Conservation (phyloP, 2,888 invertebrate species). For the Leptinotarsa tumamoca region DNA sequence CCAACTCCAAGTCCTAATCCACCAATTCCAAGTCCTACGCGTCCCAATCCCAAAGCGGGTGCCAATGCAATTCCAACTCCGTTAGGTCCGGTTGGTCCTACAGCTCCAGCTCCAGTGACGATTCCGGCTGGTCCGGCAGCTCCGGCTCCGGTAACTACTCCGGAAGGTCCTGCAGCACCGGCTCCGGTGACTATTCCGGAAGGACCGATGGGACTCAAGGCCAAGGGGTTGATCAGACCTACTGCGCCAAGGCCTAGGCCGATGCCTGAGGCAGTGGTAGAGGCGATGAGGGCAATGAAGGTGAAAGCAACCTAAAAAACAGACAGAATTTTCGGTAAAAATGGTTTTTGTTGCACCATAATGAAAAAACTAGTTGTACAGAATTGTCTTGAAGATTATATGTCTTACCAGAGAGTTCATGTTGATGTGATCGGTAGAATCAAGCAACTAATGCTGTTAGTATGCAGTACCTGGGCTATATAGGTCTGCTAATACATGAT, state of each 20-base stretch:
- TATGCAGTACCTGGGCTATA: background rate
- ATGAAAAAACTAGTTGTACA: no score
- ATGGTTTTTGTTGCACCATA: background rate
- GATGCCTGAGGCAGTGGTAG: constrained; percentile 30
- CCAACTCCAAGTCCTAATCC: constrained; percentile 20
- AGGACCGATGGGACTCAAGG: constrained; percentile 36
- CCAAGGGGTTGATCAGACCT: constrained; percentile 27
- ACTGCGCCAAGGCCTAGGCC: constrained; percentile 21
- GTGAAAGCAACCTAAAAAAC: constrained; percentile 2
- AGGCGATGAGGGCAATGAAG: constrained; percentile 27
- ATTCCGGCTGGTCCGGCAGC: constrained; percentile 43
- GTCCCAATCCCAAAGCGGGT: constrained; percentile 16
- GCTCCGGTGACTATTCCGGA: constrained; percentile 47
- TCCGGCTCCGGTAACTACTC: constrained; percentile 45
- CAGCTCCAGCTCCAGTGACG: constrained; percentile 42
- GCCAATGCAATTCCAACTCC: constrained; percentile 39
- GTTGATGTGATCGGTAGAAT: constrained; percentile 27
- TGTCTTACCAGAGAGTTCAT: constrained; percentile 40
- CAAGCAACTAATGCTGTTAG: constrained; percentile 34
- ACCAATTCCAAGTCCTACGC: constrained; percentile 32
- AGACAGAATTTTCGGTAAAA: background rate
- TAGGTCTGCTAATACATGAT: background rate
- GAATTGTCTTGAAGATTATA: background rate
- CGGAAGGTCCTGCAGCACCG: constrained; percentile 45
- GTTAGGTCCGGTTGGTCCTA: constrained; percentile 44